Base-by-base conservation (phyloP, 2,113 vertebrate species). In the Arizona elegans region DNA sequence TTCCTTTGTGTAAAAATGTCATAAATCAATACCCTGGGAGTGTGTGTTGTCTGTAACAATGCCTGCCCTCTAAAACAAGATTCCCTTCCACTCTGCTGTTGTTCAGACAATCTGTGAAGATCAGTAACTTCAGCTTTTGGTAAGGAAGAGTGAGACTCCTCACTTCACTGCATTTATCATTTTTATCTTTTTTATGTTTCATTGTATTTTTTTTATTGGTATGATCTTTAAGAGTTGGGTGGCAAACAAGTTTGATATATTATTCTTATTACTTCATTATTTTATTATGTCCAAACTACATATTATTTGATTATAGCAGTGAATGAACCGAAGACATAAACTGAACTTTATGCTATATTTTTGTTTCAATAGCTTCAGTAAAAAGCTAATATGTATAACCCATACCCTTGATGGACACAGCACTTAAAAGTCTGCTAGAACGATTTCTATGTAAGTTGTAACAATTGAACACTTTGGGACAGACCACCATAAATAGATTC, bases 341-440 rank as follows among this genome's bases (percentile, higher is more conserved):
- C n/a, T 75, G n/a, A 38, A 19, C 6, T 52, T 54, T 3, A 0
- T 38, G 93, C 86, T 47, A 52, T 23, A 90, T 86, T 52, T 59
- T 90, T 59, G 55, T 91, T 94, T 91, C 81, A 95, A 96, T 93
- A 86, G 2, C 86, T 55, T 54, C 94, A 94, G 93, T 38, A 62
- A 88, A 53, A 91, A 17, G 2, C 86, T 87, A 24, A 8, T 85
- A 88, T 38, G 38, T 92, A 86, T 0, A 93, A 59, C 59, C 5
- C 94, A 62, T 17, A 65, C 0, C 2, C 29, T n/a, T 87, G 24
- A 11, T 33, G 17, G 13, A 91, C 7, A 91, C 7, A 23, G 23
- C 29, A 89, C 52, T n/a, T 33, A 50, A 43, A 92, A 92, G 8
- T 8, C 29, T 43, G n/a, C 43, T 26, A 50, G n/a, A 54, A 24